Evolutionary conservation across 2,888 invertebrate genomes (phyloP), one percentile per base, ranked within the genome.

Genomic region (Ashinkailepas kermadecensis): DNA sequence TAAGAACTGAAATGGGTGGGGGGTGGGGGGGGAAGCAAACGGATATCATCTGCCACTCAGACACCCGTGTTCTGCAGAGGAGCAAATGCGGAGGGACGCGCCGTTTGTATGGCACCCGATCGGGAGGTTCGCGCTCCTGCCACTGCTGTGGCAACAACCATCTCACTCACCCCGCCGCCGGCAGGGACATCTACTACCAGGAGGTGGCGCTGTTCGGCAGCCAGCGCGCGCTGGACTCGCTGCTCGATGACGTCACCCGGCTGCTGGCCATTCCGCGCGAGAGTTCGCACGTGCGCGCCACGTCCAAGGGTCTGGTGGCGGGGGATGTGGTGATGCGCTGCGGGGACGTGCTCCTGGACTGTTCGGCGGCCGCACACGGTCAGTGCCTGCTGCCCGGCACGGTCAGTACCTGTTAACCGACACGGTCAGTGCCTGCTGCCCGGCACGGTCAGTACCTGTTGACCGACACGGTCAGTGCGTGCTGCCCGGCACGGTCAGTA

Each of bases 101-200:
- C 39, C 39, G 39, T 39, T 39, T 39, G 39, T 39, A 39, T 39
- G 39, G 39, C 39, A 3, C 39, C 39, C 39, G 39, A 39, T 39
- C 39, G 39, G 39, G 39, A 39, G 39, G 4, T 39, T 39, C 39
- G 39, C 39, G 39, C 39, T 39, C 39, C 39, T 39, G 39, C 39
- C 39, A 39, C 39, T 39, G 39, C 39, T 39, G 39, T 39, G 39
- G 39, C 39, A 39, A 39, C 39, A 39, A 4, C 39, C 39, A 39
- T 39, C 39, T 39, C 39, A 39, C 39, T 4, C 59, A 59, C 59
- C 25, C 12, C 56, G 21, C 10, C n/a, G 13, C 18, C 18, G n/a
- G 12, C 81, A 84, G 84, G 78, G 84, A 84, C 78, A 81, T 83
- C 25, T 84, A 80, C 80, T 84, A 84, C 82, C 82, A 84, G 78